Evolutionary conservation across 2,113 vertebrate species (phyloP).

Genomic region (Mus spicilegus): DNA sequence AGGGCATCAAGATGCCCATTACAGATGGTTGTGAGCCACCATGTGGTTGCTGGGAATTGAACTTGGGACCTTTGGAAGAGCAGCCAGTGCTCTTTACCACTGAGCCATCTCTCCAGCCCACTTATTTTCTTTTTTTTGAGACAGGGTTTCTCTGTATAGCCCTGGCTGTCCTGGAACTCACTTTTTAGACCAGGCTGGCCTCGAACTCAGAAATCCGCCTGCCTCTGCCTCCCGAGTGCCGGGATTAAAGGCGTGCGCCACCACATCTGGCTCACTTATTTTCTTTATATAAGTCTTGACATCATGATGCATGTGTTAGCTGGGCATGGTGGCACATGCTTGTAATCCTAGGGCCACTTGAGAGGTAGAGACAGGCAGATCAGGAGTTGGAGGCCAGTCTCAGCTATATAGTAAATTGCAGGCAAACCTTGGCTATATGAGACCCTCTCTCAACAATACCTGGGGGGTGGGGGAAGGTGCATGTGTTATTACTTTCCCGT

Average conservation of each 20-base stretch:
- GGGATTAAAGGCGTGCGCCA: too few species aligned
- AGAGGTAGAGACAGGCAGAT: not conserved
- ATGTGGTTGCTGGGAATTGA: too few species aligned
- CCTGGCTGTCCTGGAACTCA: too few species aligned
- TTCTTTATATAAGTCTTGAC: slow-evolving; percentile 41
- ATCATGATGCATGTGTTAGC: not conserved
- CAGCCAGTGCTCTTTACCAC: too few species aligned
- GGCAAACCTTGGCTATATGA: not conserved
- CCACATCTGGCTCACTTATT: not conserved
- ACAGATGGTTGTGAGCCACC: too few species aligned
- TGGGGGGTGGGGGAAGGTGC: not conserved
- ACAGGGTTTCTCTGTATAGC: too few species aligned
- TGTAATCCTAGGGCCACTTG: not conserved
- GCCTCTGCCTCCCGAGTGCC: too few species aligned
- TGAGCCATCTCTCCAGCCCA: not conserved
- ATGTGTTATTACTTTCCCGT: slow-evolving; percentile 1
- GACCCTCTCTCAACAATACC: not conserved
- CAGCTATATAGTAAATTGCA: not conserved
- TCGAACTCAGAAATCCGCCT: too few species aligned
- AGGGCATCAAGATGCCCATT: too few species aligned
- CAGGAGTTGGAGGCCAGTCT: not conserved
- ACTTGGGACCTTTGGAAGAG: too few species aligned
- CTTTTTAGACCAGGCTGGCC: too few species aligned
- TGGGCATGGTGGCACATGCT: not conserved
- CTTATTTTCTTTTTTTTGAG: not conserved